Base-by-base conservation (phyloP, 2,113 vertebrate genomes). In the Plecotus auritus region DNA sequence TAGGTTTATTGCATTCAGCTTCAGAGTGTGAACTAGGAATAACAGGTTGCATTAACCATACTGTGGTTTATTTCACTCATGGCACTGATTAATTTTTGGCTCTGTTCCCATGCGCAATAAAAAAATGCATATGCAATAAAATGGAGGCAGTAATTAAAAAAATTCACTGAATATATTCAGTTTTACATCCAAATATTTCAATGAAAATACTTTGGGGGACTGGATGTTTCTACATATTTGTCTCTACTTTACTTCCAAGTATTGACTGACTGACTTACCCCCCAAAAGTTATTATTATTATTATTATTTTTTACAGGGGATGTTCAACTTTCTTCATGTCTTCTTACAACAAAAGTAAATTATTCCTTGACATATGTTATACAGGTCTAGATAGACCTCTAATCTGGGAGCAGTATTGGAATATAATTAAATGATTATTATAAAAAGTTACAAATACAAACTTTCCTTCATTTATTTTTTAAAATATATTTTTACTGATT, bases 21-120 rank as follows among this genome's bases (percentile, higher is more conserved):
- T 86, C 28, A 73, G 91, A 84, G 69, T 88, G 40, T 90, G 72
- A 96, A 89, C 22, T 37, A 77, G 85, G 45, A 85, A 59, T 16
- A 51, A 28, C 80, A 95, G 61, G 40, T 59, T 92, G 56, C 7
- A 10, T 91, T 90, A 96, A 18, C 47, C 51, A 91, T 23, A 70
- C 32, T 72, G 35, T 64, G 42, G 84, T 91, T 93, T 91, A 95
- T 61, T 94, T 85, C 66, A 77, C 51, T 59, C 26, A 85, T 72
- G 81, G 77, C 88, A 88, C 14, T 70, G 81, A 92, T 93, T 97
- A 76, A 92, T 77, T 95, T 93, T 86, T 85, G 83, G 89, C 64
- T 18, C 69, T 42, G 7, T 67, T 93, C 86, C 56, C 54, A 95
- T 22, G 3, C 4, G 5, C 59, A 56, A 78, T 70, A 77, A 51